These are phyloP conservation scores for Lepisosteus osseus DNA, from an alignment of 2,113 vertebrate species.

Conservation along the genomic window DNA sequence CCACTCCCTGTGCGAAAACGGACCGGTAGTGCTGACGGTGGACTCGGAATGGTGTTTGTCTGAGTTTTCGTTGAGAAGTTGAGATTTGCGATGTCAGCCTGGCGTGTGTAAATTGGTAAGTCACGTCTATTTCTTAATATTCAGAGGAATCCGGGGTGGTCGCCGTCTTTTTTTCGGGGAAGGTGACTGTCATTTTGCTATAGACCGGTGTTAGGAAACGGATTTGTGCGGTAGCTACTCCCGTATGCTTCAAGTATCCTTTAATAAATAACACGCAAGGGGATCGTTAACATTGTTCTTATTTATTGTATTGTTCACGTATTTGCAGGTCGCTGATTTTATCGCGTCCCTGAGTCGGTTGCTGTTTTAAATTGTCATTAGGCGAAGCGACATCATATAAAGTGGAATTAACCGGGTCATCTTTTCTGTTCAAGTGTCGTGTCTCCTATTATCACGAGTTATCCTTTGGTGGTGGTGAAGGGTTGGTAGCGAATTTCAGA, in stretches of 20 bases:
- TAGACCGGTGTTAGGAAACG: not conserved
- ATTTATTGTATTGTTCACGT: not conserved
- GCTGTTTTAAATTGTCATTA: too few species aligned
- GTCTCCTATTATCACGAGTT: too few species aligned
- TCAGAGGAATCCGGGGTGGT: not conserved
- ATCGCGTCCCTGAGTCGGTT: too few species aligned
- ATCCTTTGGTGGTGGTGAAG: too few species aligned
- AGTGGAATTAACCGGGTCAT: too few species aligned
- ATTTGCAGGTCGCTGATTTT: too few species aligned
- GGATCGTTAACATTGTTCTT: not conserved
- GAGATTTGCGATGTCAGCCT: conserved; percentile 11
- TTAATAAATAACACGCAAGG: not conserved
- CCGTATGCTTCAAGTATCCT: not conserved
- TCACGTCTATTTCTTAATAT: not conserved
- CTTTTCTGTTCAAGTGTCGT: too few species aligned
- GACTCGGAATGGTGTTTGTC: conserved; percentile 12
- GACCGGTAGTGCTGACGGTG: conserved; percentile 19
- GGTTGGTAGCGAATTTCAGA: too few species aligned
- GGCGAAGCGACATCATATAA: too few species aligned
- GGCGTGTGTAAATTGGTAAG: conserved; percentile 19
- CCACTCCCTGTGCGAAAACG: not conserved
- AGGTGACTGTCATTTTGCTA: not conserved
- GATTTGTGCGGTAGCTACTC: not conserved
- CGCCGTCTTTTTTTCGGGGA: not conserved
- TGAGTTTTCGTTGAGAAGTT: conserved; percentile 12